These are phyloP conservation scores for Hirundichthys speculiger DNA, from an alignment of 2,113 vertebrate genomes.

Conservation along the genomic window DNA sequence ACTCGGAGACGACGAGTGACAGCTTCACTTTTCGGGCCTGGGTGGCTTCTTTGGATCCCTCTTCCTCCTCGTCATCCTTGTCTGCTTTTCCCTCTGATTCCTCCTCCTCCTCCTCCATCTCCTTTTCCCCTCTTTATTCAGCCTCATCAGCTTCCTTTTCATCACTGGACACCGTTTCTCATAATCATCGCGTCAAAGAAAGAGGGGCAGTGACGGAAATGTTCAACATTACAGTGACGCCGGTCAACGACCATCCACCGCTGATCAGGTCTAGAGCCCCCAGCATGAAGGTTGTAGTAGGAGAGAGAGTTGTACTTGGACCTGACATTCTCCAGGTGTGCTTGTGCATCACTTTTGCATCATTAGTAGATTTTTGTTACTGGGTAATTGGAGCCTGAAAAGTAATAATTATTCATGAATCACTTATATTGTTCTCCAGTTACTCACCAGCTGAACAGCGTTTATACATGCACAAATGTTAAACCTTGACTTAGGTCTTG, in stretches of 20 bases:
- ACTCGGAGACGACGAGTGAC: constrained; percentile 87
- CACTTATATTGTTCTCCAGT: no score
- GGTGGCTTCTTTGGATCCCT: constrained; percentile 77
- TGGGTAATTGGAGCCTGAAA: not conserved
- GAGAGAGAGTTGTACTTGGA: constrained; percentile 79
- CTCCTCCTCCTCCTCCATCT: constrained; percentile 41
- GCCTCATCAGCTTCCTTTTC: constrained; percentile 36
- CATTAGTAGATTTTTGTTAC: not conserved
- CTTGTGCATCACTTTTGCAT: not conserved
- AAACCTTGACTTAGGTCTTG: no score
- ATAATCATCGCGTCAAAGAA: constrained; percentile 49
- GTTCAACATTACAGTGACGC: constrained; percentile 87
- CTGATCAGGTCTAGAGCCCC: constrained; percentile 83
- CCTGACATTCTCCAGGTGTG: constrained; percentile 81
- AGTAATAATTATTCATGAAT: no score
- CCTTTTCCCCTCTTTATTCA: constrained; percentile 63
- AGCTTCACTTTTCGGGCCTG: constrained; percentile 87
- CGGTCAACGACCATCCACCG: constrained; percentile 87
- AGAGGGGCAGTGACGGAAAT: constrained; percentile 79
- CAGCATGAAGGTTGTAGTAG: constrained; percentile 83
- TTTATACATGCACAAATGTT: no score
- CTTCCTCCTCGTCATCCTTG: constrained; percentile 53
- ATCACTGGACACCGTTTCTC: constrained; percentile 28
- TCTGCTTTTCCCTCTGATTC: constrained; percentile 55
- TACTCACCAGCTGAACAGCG: no score